Base-by-base conservation (phyloP, 2,888 invertebrate species). In the Archips crataeganus region DNA sequence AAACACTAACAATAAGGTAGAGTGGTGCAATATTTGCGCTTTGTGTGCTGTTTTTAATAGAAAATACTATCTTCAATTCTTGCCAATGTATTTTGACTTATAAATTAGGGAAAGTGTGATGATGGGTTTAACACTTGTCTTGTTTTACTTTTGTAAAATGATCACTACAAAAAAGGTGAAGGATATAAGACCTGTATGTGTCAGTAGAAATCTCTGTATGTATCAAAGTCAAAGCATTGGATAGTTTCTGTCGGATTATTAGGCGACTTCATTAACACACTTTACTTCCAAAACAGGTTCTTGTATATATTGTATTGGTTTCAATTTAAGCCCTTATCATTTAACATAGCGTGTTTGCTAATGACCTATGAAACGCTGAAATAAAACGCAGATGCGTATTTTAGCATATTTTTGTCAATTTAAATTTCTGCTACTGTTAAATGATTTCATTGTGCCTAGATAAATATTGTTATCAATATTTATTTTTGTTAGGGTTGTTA, bases 1-100 rank as follows among this genome's bases (percentile, higher is more conserved):
- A 15, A 45, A 42, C 10, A 45, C 13, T 59, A 63, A 63, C 11
- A 61, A 3, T 61, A 47, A 10, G 63, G n/a, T 70, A 51, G n/a
- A 13, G 42, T 32, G 51, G 42, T 23, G 15, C n/a, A 15, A 23
- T 45, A 9, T 57, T 23, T 34, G 51, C 51, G 34, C 15, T 65
- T 23, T 13, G 23, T 54, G 32, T 42, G 10, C 13, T 13, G 13
- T 45, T 45, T 42, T 63, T 32, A 32, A 42, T 45, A 13, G 23
- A 32, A 47, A 6, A 23, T 47, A 42, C 11, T 4, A 15, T 59
- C 57, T 32, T 39, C 39, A 39, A 39, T 39, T 39, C 39, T 39
- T 39, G 39, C 39, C 39, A 39, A 5, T 39, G 39, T 39, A 39
- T 39, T 39, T 39, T 39, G 39, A 39, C 39, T 39, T 39, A 36